Base-by-base conservation (phyloP, 1,140 invertebrate genomes). In the Yoshiicerus persimilis region DNA sequence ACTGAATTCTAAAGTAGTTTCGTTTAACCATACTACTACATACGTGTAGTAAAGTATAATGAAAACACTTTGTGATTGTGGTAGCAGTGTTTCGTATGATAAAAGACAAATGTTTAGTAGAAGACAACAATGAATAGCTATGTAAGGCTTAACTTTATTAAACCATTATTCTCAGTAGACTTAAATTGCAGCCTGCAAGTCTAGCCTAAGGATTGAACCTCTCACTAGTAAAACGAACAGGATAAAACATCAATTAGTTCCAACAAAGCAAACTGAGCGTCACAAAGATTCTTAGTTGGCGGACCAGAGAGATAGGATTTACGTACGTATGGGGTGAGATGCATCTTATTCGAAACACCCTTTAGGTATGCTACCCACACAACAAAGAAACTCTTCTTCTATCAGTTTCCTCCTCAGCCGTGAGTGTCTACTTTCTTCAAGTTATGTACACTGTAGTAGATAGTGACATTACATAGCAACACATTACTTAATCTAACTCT, bases 221-320 rank as follows among this genome's bases (percentile, higher is more conserved):
- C n/a, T n/a, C 4, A 16, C 30, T 16, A 77, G 70, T 11, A 11
- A 20, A 32, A 34, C 70, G 27, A 66, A 77, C 62, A 34, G 30
- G 34, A 77, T 77, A 77, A 77, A 77, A 34, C 70, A 77, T 77
- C 70, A 77, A 77, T 77, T 77, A 77, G 70, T 77, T 30, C 70
- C 27, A 20, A 77, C 70, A 34, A 77, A 77, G 36, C 30, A 77
- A 27, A 34, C 34, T 36, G 32, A 77, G 36, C 70, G 9, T 36
- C 70, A 66, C 64, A 27, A 27, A 27, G 70, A 36, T 32, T 34
- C 70, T 36, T 36, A 36, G 23, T 64, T 25, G 32, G 70, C 11
- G 10, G 32, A 77, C 3, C 23, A 20, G 4, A 77, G 41, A 20
- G 11, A n/a, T n/a, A 47, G 41, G 41, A 77, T 77, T 66, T 36